Evolutionary conservation across 2,888 invertebrate genomes (phyloP).

Genomic region (Lacanobia oleracea): DNA sequence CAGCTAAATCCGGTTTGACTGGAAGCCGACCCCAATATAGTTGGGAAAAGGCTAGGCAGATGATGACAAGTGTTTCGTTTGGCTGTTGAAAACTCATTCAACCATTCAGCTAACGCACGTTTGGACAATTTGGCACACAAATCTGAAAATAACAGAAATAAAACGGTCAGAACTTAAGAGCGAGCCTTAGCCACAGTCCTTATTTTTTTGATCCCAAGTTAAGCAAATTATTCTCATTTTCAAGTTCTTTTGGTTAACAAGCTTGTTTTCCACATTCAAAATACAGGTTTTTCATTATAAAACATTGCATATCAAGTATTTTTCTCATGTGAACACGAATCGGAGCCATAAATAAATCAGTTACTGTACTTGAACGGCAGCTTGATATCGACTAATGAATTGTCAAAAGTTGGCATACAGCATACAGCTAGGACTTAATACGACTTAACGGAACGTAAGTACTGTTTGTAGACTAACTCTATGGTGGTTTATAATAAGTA

Average conservation of each 20-base stretch:
- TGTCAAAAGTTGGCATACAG: conserved; percentile 47
- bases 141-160: too few relatives aligned
- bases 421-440: conserved; percentile 8
- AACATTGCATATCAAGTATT: conserved; percentile 21
- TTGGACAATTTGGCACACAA: too few relatives aligned
- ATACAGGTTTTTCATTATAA: conserved; percentile 20
- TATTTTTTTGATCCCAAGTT: neutral
- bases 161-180: too few relatives aligned
- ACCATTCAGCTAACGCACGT: too few relatives aligned
- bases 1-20: too few relatives aligned
- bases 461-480: conserved; percentile 1
- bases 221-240: neutral
- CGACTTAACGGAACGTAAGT: neutral
- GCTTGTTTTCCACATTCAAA: conserved; percentile 20
- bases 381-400: conserved; percentile 51
- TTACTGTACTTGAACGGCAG: conserved; percentile 16
- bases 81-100: too few relatives aligned
- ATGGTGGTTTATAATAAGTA: neutral
- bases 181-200: neutral
- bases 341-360: conserved; percentile 39
- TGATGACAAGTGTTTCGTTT: too few relatives aligned
- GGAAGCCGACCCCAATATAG: too few relatives aligned
- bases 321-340: conserved; percentile 23
- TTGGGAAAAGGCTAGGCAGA: too few relatives aligned
- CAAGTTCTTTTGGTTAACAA: conserved; percentile 15